Conservation (phyloP, 1,140 invertebrate species). For the Adoxophyes honmai region DNA sequence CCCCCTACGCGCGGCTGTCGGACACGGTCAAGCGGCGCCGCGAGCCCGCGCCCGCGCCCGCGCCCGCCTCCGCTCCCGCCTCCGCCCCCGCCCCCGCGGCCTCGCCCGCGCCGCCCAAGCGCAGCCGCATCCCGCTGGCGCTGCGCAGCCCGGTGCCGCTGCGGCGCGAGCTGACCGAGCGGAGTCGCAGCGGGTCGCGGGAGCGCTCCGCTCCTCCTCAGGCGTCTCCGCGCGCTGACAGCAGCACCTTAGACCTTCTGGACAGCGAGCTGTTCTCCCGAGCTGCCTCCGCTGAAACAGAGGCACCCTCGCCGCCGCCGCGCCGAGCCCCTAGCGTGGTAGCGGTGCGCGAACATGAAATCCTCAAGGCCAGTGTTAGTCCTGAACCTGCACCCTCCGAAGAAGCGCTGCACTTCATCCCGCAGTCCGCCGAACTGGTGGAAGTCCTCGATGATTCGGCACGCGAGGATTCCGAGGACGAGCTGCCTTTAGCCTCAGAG, state of each 20-base stretch:
- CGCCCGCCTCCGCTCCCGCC: conserved; percentile 36
- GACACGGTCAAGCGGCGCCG: conserved; percentile 73
- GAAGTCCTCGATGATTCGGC: not conserved
- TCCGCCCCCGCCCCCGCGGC: conserved; percentile 44
- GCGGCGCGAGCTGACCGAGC: conserved; percentile 32
- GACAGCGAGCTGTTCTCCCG: conserved; percentile 84
- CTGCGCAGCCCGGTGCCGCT: conserved; percentile 64
- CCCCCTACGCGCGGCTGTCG: conserved; percentile 67
- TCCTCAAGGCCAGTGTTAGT: conserved; percentile 75
- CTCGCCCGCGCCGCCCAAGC: conserved; percentile 55
- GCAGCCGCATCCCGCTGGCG: conserved; percentile 66
- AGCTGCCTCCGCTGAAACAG: conserved; percentile 79
- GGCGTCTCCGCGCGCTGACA: conserved; percentile 38
- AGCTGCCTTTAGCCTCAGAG: conserved; percentile 46
- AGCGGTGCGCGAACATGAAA: conserved; percentile 78
- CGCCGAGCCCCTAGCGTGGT: conserved; percentile 75
- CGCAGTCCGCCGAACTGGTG: conserved; percentile 42
- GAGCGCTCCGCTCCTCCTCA: conserved; percentile 37
- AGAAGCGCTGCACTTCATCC: conserved; percentile 37
- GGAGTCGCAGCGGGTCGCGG: not conserved
- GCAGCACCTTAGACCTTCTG: conserved; percentile 79
- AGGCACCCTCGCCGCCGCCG: conserved; percentile 24
- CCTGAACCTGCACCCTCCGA: conserved; percentile 58
- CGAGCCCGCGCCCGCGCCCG: conserved; percentile 55
- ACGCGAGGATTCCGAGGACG: conserved; percentile 67